Base-by-base conservation (phyloP, 2,113 vertebrate genomes). In the Dinomys branickii region DNA sequence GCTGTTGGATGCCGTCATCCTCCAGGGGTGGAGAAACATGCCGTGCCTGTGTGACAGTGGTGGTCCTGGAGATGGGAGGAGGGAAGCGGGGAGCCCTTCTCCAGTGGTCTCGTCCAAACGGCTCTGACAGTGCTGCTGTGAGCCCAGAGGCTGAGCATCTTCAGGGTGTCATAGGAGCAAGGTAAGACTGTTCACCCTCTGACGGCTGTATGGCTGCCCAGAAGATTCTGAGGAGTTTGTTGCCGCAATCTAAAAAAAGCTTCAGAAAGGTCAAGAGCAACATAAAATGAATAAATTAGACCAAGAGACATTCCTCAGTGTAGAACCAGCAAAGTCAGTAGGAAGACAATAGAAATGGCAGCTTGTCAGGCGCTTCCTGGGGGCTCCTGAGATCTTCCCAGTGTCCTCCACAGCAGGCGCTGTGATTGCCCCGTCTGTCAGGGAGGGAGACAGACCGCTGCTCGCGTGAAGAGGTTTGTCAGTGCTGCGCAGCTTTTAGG, bases 321-420 rank as follows among this genome's bases (percentile, higher is more conserved):
- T 67, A 19, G 63, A 73, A 73, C 38, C 56, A 63, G 50, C 41
- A 41, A 77, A 12, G 35, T 85, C 35, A 92, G 58, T 54, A 83
- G 82, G 63, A 33, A 89, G 33, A 54, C 67, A 77, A 41, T 88
- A 73, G 95, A 91, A 93, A 41, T 58, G 75, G 54, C n/a, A 67
- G 73, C 30, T 50, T 84, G 54, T 54, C 38, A 35, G 90, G n/a
- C 50, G 22, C 35, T 44, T 44, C 11, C 0, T 35, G 33, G 67
- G 44, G 63, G 4, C 75, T 11, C 4, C 59, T 80, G 54, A 30
- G 56, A 84, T 82, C 38, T 80, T 50, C 84, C 58, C 50, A 38
- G 14, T 44, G 26, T 75, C 52, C 13, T 78, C 28, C 35, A 33
- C 17, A 69, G 54, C 85, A 88, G 33, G 47, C 59, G 28, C 24